These are phyloP conservation scores for Dasysyrphus albostriatus DNA, from an alignment of 2,888 invertebrate species.

Conservation along the genomic window DNA sequence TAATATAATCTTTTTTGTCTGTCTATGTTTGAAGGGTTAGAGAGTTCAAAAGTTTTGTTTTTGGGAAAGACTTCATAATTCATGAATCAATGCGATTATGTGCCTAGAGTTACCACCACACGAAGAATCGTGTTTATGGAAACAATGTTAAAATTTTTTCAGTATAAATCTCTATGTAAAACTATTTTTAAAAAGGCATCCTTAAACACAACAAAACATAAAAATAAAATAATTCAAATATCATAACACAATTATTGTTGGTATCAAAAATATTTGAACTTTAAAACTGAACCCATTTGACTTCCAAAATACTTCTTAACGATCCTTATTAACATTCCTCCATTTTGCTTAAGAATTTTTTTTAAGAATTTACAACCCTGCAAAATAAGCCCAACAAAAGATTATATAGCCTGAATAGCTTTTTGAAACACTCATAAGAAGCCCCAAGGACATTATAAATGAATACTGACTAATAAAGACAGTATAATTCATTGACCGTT, in stretches of 20 bases:
- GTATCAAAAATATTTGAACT: slow-evolving; percentile 4
- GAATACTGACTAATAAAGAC: slow-evolving; percentile 63
- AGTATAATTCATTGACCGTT: slow-evolving; percentile 71
- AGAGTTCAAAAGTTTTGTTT: no score
- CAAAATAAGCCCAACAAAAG: slow-evolving; percentile 43
- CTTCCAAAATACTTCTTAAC: slow-evolving; percentile 14
- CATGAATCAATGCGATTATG: background rate
- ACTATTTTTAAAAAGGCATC: no score
- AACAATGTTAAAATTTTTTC: no score
- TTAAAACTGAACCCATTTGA: slow-evolving; percentile 35
- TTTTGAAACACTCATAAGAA: slow-evolving; percentile 15
- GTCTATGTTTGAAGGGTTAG: no score
- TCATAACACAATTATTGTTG: background rate
- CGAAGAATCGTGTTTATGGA: background rate
- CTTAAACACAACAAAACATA: no score
- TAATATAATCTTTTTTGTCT: no score
- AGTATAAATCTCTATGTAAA: no score
- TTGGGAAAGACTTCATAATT: no score
- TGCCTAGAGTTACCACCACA: background rate
- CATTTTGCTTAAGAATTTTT: slow-evolving; percentile 36
- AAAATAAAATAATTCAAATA: background rate
- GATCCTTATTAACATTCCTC: slow-evolving; percentile 31
- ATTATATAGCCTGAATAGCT: slow-evolving; percentile 33
- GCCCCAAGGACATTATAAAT: slow-evolving; percentile 56
- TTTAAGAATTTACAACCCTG: slow-evolving; percentile 47